Conservation (phyloP, 2,113 vertebrate species). For the Pimephales promelas region DNA sequence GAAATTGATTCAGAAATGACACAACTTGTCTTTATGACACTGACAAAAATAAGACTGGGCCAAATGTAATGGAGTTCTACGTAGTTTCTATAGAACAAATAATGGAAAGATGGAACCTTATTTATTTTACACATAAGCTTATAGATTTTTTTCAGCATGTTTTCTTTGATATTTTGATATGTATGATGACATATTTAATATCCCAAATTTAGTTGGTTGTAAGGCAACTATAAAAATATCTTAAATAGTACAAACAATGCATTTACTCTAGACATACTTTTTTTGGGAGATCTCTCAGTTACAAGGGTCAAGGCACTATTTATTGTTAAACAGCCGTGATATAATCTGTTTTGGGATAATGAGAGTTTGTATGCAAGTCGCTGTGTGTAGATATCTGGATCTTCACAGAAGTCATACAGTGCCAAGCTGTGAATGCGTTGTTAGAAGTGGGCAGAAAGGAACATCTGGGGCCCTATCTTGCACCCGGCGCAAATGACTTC, state of each 20-base stretch:
- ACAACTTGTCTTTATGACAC: conserved; percentile 43
- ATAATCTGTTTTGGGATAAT: not conserved
- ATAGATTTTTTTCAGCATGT: not conserved
- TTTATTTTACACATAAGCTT: not conserved
- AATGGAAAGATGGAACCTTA: not conserved
- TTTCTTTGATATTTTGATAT: not conserved
- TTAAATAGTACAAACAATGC: not conserved
- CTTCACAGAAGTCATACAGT: conserved; percentile 21
- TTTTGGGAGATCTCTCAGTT: not conserved
- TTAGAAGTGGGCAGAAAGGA: conserved; percentile 67
- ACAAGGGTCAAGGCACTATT: not conserved
- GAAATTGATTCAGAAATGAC: conserved; percentile 51
- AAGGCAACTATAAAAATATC: not conserved
- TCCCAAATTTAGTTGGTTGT: not conserved
- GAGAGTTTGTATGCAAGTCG: not conserved
- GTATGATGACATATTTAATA: not conserved
- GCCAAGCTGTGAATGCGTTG: conserved; percentile 29
- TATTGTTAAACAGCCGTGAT: not conserved
- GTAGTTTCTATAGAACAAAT: not conserved
- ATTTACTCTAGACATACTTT: not conserved
- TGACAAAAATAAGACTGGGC: conserved; percentile 21
- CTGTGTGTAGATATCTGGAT: not conserved
- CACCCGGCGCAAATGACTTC: too few species aligned
- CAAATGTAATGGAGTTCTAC: not conserved
- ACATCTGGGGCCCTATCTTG: too few species aligned